Conservation (phyloP, 2,888 invertebrate genomes). For the Nephrotoma guestfalica region DNA sequence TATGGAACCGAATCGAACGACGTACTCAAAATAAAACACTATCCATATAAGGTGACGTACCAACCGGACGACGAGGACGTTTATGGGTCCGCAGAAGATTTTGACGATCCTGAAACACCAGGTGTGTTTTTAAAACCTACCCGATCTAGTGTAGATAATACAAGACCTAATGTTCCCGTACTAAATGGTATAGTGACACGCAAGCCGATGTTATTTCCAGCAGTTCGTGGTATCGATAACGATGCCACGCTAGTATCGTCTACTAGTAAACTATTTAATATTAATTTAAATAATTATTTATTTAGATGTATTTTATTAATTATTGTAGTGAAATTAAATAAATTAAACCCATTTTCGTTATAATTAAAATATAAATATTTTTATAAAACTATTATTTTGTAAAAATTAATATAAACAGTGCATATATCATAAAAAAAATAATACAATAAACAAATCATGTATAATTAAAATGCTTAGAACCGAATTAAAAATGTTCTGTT, state of each 20-base stretch:
- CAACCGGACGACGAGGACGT: conserved; percentile 48
- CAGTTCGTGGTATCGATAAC: conserved; percentile 20
- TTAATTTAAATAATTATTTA: not conserved
- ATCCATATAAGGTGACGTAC: conserved; percentile 30
- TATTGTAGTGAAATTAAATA: not conserved
- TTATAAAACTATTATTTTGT: not conserved
- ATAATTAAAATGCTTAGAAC: not conserved
- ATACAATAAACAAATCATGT: not conserved
- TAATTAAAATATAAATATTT: not conserved
- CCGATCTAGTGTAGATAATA: conserved; percentile 18
- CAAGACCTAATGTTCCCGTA: conserved; percentile 13
- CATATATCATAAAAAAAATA: not conserved
- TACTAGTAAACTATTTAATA: not conserved
- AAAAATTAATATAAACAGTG: not conserved
- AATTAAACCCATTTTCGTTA: not conserved
- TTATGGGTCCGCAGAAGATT: conserved; percentile 56
- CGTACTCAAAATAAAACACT: conserved; percentile 25
- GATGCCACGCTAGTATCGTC: conserved; percentile 12
- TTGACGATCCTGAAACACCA: conserved; percentile 39
- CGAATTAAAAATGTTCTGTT: not conserved
- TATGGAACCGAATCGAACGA: conserved; percentile 32
- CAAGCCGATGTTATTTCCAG: conserved; percentile 23
- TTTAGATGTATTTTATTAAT: not conserved
- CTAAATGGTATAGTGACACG: conserved; percentile 22
- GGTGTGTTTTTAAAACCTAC: conserved; percentile 24